These are phyloP conservation scores for Leptobrachium ailaonicum DNA, from an alignment of 2,113 vertebrate genomes.

Conservation along the genomic window DNA sequence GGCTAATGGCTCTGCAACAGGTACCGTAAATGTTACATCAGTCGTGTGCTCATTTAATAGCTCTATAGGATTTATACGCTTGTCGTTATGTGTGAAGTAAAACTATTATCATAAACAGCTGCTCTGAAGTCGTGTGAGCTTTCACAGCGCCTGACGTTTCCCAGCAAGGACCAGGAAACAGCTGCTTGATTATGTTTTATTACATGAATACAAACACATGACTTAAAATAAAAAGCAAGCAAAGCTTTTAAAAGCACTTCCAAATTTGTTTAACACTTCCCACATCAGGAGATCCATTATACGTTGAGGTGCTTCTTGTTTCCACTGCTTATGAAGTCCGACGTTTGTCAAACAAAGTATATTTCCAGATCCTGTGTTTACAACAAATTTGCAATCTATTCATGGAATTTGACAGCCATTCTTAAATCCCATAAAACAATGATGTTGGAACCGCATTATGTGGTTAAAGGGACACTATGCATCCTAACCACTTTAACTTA, in stretches of 20 bases:
- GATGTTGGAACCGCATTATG: too few relatives aligned
- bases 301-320: neutral
- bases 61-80: conserved; percentile 17
- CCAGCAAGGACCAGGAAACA: conserved; percentile 37
- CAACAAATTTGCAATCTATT: neutral
- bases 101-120: conserved; percentile 32
- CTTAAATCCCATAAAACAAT: too few relatives aligned
- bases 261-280: conserved; percentile 33
- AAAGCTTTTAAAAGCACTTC: conserved; percentile 4
- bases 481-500: too few relatives aligned
- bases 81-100: conserved; percentile 35
- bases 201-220: conserved; percentile 2
- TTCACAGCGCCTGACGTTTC: conserved; percentile 14
- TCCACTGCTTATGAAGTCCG: neutral
- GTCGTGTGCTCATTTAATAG: conserved; percentile 22
- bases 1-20: conserved; percentile 58
- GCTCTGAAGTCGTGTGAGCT: conserved; percentile 22
- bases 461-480: too few relatives aligned
- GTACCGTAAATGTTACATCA: conserved; percentile 42
- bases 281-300: neutral
- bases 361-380: neutral
- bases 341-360: neutral
- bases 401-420: too few relatives aligned
- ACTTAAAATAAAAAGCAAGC: neutral
- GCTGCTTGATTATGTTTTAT: conserved; percentile 40